These are phyloP conservation scores for Propithecus perrieri DNA, from an alignment of 2,797 vertebrate species.

Conservation along the genomic window DNA sequence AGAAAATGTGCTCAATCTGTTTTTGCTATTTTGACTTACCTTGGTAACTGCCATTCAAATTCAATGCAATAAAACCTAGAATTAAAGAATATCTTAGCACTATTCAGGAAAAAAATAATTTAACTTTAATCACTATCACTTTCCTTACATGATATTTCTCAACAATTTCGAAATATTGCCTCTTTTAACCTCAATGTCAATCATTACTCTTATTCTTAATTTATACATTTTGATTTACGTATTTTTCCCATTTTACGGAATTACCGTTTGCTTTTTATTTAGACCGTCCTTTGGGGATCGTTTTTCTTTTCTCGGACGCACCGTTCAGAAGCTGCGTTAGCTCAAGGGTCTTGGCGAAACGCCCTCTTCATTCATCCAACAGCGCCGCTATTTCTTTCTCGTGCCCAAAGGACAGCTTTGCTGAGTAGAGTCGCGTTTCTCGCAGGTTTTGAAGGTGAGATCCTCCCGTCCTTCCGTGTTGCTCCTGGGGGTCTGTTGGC, in stretches of 20 bases:
- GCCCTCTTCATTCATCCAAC: background rate
- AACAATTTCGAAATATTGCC: background rate
- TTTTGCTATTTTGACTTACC: background rate
- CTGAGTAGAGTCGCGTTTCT: background rate
- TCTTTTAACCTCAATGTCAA: background rate
- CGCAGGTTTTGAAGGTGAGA: rapidly evolving
- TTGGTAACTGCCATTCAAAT: background rate
- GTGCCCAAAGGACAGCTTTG: background rate
- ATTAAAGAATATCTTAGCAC: no score
- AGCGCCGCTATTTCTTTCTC: background rate
- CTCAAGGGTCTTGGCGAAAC: background rate
- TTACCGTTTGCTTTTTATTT: background rate
- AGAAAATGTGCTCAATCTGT: background rate
- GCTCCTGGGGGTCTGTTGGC: no score
- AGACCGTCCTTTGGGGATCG: background rate
- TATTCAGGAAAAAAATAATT: background rate
- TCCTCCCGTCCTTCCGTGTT: background rate
- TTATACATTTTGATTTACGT: background rate
- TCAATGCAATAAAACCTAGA: no score
- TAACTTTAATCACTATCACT: background rate
- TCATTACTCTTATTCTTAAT: background rate
- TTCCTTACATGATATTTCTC: background rate
- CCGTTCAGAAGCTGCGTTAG: background rate
- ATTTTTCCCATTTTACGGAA: background rate
- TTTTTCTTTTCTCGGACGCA: background rate